A percentile compares a stretch with the other conserved stretches of the same genome.
Conservation (phyloP, 2,888 invertebrate genomes). For the Pseudoips prasinana region DNA sequence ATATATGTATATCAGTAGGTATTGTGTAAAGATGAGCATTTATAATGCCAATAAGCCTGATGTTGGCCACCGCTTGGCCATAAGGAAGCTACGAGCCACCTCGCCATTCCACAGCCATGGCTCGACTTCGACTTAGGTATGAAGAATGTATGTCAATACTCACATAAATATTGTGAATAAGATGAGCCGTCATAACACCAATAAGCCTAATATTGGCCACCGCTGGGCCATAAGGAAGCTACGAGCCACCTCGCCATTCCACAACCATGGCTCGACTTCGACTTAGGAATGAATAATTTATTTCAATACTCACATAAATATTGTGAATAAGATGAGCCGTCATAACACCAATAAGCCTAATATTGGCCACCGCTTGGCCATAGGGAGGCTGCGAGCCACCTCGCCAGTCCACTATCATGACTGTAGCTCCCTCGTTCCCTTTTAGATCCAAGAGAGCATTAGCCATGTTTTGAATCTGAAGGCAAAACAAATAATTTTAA, state of each 20-base stretch:
- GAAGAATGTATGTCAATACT: no score
- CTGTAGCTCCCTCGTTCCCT: conserved; percentile 86
- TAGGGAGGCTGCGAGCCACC: conserved; percentile 94
- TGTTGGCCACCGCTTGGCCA: conserved; percentile 95
- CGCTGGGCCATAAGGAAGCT: conserved; percentile 95
- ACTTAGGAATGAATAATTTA: no score
- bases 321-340: conserved; percentile 86
- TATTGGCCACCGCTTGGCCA: conserved; percentile 95
- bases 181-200: conserved; percentile 90
- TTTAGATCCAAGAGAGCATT: conserved; percentile 85
- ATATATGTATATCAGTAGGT: no score
- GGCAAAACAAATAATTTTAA: no score
- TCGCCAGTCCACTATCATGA: conserved; percentile 93
- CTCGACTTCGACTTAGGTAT: no score
- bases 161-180: conserved; percentile 81
- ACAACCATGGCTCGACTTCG: conserved; percentile 89
- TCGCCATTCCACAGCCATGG: conserved; percentile 93
- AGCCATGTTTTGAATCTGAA: conserved; percentile 86
- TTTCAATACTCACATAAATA: conserved; percentile 73
- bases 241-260: conserved; percentile 93
- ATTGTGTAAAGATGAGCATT: conserved; percentile 86
- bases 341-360: conserved; percentile 91
- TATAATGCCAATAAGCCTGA: conserved; percentile 91
- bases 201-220: conserved; percentile 94
- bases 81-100: conserved; percentile 94